Conservation (phyloP, 2,797 vertebrate genomes). For the Parotocinclus haroldoi region DNA sequence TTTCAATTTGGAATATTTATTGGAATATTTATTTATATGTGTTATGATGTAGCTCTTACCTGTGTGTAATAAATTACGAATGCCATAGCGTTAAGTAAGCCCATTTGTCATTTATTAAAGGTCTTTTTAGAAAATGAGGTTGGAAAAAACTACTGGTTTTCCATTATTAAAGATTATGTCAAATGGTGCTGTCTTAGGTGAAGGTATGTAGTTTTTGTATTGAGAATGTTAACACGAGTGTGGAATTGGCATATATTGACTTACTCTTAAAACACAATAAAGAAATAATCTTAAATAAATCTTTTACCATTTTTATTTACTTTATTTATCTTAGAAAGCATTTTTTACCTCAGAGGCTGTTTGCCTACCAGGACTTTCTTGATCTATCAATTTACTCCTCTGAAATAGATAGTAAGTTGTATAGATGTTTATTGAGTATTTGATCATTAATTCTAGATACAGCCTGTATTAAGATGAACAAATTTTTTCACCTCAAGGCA, state of each 20-base stretch:
- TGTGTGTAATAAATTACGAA: conserved; percentile 27
- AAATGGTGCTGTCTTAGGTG: neutral
- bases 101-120: conserved; percentile 29
- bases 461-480: too few relatives aligned
- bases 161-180: neutral
- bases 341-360: too few relatives aligned
- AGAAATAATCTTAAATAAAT: too few relatives aligned
- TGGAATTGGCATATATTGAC: neutral
- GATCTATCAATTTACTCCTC: too few relatives aligned
- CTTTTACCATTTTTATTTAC: too few relatives aligned
- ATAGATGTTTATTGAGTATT: too few relatives aligned
- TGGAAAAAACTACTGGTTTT: neutral
- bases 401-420: too few relatives aligned
- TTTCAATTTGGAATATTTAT: neutral
- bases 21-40: conserved; percentile 3
- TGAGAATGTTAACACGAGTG: neutral
- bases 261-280: too few relatives aligned
- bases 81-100: conserved; percentile 27
- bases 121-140: neutral
- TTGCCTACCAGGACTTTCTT: too few relatives aligned
- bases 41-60: conserved; percentile 11
- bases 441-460: too few relatives aligned
- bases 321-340: too few relatives aligned
- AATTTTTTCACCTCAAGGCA: neutral
- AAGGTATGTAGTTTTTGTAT: neutral